phyloP scores from a whole-genome alignment of 1,140 invertebrate species.

The Stegodyphus dumicola region DNA sequence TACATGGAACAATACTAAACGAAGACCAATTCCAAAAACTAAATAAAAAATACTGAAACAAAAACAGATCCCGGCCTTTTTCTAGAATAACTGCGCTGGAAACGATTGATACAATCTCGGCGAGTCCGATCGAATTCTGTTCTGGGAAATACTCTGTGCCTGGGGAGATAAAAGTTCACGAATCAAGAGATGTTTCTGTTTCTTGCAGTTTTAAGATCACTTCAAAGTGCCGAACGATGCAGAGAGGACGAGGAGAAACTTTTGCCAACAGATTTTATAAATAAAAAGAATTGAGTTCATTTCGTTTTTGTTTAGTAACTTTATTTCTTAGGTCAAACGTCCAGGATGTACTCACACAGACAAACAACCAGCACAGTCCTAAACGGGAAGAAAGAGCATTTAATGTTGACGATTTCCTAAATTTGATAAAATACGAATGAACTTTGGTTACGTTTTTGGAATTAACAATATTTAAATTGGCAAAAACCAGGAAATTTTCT shows the following conservation, averaged over 20 bases:
- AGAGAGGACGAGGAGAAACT: constrained; percentile 17
- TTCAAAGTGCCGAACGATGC: constrained; percentile 1
- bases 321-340: neutral
- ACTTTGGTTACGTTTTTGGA: no score
- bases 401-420: no score
- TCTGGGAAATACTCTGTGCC: constrained; percentile 6
- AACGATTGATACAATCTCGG: constrained; percentile 54
- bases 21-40: constrained; percentile 43
- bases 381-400: no score
- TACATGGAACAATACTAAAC: constrained; percentile 48
- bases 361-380: no score
- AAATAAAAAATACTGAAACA: neutral
- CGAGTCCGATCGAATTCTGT: constrained; percentile 44
- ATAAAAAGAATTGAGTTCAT: neutral
- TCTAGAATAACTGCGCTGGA: constrained; percentile 34
- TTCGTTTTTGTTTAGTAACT: constrained; percentile 16
- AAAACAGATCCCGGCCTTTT: constrained; percentile 23
- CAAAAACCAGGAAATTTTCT: no score
- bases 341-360: neutral
- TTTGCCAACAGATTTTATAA: constrained; percentile 24
- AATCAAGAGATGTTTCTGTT: constrained; percentile 35
- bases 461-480: no score
- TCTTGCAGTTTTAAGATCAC: neutral
- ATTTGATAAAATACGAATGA: no score
- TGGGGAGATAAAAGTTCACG: constrained; percentile 54